Conservation (phyloP, 92 coral and sea anemone genomes). For the Parazoanthus swiftii region DNA sequence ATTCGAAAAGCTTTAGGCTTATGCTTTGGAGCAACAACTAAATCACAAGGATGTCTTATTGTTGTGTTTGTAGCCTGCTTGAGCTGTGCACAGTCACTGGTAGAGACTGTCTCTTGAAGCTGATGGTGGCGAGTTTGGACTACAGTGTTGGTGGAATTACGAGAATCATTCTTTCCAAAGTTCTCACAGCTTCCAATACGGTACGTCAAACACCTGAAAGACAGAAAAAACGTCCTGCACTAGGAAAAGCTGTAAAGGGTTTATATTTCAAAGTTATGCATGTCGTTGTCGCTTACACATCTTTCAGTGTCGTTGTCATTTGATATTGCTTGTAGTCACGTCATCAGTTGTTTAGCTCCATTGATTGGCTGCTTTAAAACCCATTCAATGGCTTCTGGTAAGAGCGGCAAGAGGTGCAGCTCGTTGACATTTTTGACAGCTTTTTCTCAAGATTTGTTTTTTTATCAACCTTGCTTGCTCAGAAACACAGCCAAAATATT, state of each 20-base stretch:
- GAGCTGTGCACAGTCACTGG: slow-evolving; percentile 81
- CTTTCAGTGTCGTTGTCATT: too few species aligned
- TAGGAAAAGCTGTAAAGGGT: neutral
- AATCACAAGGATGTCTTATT: neutral
- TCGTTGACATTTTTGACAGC: too few species aligned
- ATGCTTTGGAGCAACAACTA: too few species aligned
- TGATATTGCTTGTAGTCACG: too few species aligned
- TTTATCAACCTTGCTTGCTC: too few species aligned
- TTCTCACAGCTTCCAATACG: slow-evolving; percentile 82
- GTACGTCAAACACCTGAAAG: slow-evolving; percentile 49
- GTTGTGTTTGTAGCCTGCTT: slow-evolving; percentile 64
- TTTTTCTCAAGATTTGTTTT: too few species aligned
- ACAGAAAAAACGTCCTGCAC: neutral
- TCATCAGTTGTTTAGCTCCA: too few species aligned
- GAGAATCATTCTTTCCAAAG: slow-evolving; percentile 90
- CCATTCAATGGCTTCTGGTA: too few species aligned
- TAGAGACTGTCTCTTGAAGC: slow-evolving; percentile 81
- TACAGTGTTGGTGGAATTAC: slow-evolving; percentile 87
- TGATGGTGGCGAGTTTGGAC: slow-evolving; percentile 89
- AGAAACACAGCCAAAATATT: too few species aligned
- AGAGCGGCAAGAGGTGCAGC: too few species aligned
- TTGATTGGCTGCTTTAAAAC: too few species aligned
- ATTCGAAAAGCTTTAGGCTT: too few species aligned
- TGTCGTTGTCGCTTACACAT: neutral
- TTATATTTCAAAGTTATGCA: neutral